Percentiles rank a stretch among this genome's conserved stretches.
Evolutionary conservation across 2,113 vertebrate species (phyloP).

Genomic region (Alexandromys fortis): DNA sequence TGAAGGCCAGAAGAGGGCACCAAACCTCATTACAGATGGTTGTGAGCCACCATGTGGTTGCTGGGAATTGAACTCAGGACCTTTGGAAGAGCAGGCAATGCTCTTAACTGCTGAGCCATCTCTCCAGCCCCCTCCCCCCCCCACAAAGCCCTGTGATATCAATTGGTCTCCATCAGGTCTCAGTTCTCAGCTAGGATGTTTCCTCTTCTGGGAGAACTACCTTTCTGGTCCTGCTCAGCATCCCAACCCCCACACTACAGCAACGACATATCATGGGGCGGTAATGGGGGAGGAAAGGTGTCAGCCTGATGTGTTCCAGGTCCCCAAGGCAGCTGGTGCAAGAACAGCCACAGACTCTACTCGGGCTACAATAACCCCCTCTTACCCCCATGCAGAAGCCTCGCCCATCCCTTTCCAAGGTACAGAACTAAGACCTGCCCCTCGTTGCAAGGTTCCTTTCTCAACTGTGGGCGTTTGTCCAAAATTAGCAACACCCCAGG

Average conservation of each 20-base stretch:
- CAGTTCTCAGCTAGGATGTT: background rate
- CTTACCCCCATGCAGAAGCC: background rate
- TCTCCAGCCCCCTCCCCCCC: too few relatives aligned
- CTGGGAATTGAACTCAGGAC: too few relatives aligned
- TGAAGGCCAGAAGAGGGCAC: too few relatives aligned
- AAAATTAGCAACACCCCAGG: conserved; percentile 64
- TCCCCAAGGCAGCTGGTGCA: background rate
- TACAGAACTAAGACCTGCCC: background rate
- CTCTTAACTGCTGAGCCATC: too few relatives aligned
- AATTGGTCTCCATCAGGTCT: background rate
- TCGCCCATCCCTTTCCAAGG: background rate
- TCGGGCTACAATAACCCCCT: background rate
- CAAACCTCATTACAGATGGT: too few relatives aligned
- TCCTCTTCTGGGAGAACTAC: background rate
- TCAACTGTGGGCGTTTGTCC: conserved; percentile 38
- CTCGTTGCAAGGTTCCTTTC: conserved; percentile 18
- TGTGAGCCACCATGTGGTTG: too few relatives aligned
- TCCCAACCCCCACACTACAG: background rate
- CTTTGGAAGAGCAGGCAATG: too few relatives aligned
- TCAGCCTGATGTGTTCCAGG: background rate
- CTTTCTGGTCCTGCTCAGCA: background rate
- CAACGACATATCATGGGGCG: background rate
- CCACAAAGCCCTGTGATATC: background rate
- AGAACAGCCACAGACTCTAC: background rate
- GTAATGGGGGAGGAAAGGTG: background rate